phyloP scores from a whole-genome alignment of 1,140 invertebrate species.

The Drosophila bocki region DNA sequence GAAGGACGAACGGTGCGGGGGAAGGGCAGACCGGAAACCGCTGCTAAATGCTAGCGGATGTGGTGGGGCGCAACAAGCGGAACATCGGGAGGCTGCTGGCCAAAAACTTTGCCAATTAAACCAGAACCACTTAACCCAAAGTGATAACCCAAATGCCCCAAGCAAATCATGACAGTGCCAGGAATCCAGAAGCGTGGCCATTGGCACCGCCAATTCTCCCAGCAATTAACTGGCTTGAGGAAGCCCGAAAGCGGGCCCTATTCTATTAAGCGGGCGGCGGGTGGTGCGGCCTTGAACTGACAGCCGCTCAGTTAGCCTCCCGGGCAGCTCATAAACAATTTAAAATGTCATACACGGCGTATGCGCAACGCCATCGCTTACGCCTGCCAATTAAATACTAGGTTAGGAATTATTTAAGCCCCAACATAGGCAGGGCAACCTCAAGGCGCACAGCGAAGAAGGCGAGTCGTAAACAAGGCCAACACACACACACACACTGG shows the following conservation, averaged over 20 bases:
- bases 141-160: slow-evolving; percentile 62
- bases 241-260: slow-evolving; percentile 4
- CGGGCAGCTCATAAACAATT: slow-evolving; percentile 76
- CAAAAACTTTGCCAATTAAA: slow-evolving; percentile 62
- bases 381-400: slow-evolving; percentile 67
- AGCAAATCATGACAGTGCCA: slow-evolving; percentile 67
- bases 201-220: slow-evolving; percentile 51
- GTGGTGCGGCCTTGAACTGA: slow-evolving; percentile 24
- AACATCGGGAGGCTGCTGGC: slow-evolving; percentile 12
- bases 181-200: slow-evolving; percentile 38
- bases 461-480: slow-evolving; percentile 72
- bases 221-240: slow-evolving; percentile 67
- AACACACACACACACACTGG: slow-evolving; percentile 31
- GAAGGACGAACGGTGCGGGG: slow-evolving; percentile 9
- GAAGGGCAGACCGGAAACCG: slow-evolving; percentile 41
- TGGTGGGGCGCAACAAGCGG: slow-evolving; percentile 47
- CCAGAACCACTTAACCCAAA: slow-evolving; percentile 56
- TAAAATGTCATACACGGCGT: slow-evolving; percentile 80
- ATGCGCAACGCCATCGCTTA: slow-evolving; percentile 61
- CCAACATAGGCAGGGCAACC: slow-evolving; percentile 9
- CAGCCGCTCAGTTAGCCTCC: slow-evolving; percentile 43
- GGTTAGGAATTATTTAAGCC: slow-evolving; percentile 65
- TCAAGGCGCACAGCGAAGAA: slow-evolving; percentile 51
- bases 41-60: slow-evolving; percentile 53
- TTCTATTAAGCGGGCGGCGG: slow-evolving; percentile 60